Evolutionary conservation across 2,113 vertebrate genomes (phyloP).

Genomic region (Tachysurus fulvidraco): DNA sequence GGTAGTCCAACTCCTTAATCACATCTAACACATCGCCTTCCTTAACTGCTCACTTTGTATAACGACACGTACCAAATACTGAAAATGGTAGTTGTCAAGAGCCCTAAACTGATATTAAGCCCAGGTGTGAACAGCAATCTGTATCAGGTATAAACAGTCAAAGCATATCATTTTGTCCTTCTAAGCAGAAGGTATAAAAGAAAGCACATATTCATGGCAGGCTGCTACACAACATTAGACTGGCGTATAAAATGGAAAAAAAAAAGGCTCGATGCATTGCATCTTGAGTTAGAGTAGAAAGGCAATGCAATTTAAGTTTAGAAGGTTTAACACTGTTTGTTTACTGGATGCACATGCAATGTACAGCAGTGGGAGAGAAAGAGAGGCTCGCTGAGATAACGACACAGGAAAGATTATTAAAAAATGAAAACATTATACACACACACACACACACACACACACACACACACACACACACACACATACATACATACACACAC

Average conservation of each 20-base stretch:
- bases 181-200: constrained; percentile 19
- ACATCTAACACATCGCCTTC: too few species aligned
- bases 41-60: too few species aligned
- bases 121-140: not conserved
- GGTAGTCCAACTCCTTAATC: too few species aligned
- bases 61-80: too few species aligned
- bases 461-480: too few species aligned
- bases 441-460: too few species aligned
- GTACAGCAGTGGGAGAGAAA: not conserved
- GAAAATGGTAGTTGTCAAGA: too few species aligned
- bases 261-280: not conserved
- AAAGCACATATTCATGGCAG: constrained; percentile 25
- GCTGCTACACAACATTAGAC: constrained; percentile 14
- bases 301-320: constrained; percentile 16
- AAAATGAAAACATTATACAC: too few species aligned
- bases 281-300: constrained; percentile 22
- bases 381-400: constrained; percentile 16
- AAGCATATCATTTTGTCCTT: not conserved
- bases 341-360: constrained; percentile 37
- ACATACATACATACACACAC: too few species aligned
- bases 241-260: constrained; percentile 11
- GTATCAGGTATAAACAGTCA: not conserved
- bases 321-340: constrained; percentile 35
- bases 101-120: too few species aligned
- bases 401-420: not conserved